Evolutionary conservation across 1,140 invertebrate genomes (phyloP).

Genomic region (Steinernema feltiae): DNA sequence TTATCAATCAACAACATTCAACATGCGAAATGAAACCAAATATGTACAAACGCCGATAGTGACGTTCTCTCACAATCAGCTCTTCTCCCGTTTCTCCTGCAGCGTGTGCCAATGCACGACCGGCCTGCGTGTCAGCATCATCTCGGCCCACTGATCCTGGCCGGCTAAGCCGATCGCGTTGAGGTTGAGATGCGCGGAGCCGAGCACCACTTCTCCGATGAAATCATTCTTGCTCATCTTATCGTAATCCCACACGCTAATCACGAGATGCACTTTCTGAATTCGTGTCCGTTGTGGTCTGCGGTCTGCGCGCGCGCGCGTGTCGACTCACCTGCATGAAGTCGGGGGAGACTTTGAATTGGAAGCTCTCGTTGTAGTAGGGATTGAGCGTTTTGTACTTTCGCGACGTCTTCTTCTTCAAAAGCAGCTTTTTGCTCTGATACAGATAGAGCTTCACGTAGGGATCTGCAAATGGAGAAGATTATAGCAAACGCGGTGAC

Average conservation of each 20-base stretch:
- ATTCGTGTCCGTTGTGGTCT: no score
- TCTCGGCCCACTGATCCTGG: slow-evolving; percentile 53
- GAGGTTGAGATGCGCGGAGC: slow-evolving; percentile 15
- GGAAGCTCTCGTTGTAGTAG: slow-evolving; percentile 66
- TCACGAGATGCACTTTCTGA: slow-evolving; percentile 51
- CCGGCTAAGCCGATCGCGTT: slow-evolving; percentile 15
- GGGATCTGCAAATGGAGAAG: slow-evolving; percentile 62
- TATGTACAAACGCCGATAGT: no score
- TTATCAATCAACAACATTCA: no score
- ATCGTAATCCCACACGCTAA: slow-evolving; percentile 57
- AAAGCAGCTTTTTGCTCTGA: slow-evolving; percentile 64
- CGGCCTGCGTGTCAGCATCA: slow-evolving; percentile 54
- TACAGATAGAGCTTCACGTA: slow-evolving; percentile 66
- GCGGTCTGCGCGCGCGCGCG: not conserved
- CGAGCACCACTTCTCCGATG: slow-evolving; percentile 42
- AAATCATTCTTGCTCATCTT: slow-evolving; percentile 58
- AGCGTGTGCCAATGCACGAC: slow-evolving; percentile 45
- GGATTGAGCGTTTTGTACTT: slow-evolving; percentile 65
- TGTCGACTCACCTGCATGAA: slow-evolving; percentile 67
- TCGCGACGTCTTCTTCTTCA: slow-evolving; percentile 66
- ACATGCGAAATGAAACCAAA: no score
- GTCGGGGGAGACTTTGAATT: slow-evolving; percentile 67
- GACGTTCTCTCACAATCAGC: not conserved
- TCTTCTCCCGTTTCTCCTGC: slow-evolving; percentile 35
- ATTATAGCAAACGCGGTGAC: not conserved